phyloP scores from a whole-genome alignment of 1,140 invertebrate species.

The Protaetia brevitarsis region DNA sequence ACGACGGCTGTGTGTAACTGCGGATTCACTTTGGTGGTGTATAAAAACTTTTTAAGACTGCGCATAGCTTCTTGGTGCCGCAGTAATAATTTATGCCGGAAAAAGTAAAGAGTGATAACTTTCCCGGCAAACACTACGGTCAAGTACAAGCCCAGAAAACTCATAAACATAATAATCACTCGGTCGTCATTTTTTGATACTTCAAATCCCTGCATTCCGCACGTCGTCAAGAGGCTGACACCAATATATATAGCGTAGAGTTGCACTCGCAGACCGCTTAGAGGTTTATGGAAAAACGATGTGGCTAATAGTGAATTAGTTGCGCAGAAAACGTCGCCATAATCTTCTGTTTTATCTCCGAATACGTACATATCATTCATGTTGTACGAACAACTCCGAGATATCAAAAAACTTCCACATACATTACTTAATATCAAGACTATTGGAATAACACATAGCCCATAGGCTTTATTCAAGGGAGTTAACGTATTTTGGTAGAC shows the following conservation, averaged over 20 bases:
- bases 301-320: constrained; percentile 3
- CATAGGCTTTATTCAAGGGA: not conserved
- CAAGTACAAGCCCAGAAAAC: constrained; percentile 5
- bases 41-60: not conserved
- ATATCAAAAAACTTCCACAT: constrained; percentile 1
- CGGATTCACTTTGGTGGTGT: not conserved
- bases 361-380: not conserved
- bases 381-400: not conserved
- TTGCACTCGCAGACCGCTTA: not conserved
- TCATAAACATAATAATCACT: not conserved
- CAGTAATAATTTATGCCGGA: not conserved
- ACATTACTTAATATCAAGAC: not conserved
- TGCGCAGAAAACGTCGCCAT: not conserved
- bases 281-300: not conserved
- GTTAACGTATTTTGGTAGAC: not conserved
- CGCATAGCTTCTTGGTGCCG: not conserved
- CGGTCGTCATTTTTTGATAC: not conserved
- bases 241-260: not conserved
- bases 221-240: not conserved
- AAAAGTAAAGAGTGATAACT: not conserved
- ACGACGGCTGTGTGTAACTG: not conserved
- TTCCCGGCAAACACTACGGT: not conserved
- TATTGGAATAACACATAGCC: not conserved
- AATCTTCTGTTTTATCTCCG: not conserved
- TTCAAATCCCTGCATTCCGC: not conserved